Evolutionary conservation across 2,888 invertebrate genomes (phyloP).

Genomic region (Drosophila rellima): DNA sequence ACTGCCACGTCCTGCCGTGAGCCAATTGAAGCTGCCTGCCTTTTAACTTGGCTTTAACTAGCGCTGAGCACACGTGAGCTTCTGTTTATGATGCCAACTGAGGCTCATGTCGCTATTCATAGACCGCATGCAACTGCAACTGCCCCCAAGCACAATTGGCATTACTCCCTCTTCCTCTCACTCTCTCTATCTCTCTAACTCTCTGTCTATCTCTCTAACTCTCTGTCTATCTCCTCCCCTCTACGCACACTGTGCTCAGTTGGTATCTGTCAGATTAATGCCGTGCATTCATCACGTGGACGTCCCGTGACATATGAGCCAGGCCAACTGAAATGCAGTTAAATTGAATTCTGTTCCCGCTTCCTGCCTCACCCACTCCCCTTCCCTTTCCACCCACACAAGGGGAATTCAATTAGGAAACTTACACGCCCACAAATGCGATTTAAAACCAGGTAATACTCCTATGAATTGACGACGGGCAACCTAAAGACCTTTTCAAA

Average conservation of each 20-base stretch:
- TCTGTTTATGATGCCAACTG: conserved; percentile 22
- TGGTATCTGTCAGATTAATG: conserved; percentile 67
- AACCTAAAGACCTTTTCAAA: conserved; percentile 1
- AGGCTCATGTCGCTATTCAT: conserved; percentile 39
- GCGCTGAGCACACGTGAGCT: conserved; percentile 5
- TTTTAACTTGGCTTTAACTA: not conserved
- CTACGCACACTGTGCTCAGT: not conserved
- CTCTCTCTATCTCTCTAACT: not conserved
- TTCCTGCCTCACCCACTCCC: conserved; percentile 8
- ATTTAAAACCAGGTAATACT: conserved; percentile 24
- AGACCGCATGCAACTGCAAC: conserved; percentile 1
- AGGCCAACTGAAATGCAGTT: conserved; percentile 45
- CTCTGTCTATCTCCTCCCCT: not conserved
- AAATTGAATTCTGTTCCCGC: conserved; percentile 57
- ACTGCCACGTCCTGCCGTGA: not conserved
- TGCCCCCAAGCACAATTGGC: conserved; percentile 13
- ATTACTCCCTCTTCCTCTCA: no score
- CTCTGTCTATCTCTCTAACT: not conserved
- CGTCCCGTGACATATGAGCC: conserved; percentile 35
- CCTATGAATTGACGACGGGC: not conserved
- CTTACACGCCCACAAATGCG: conserved; percentile 36
- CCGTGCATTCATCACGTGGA: conserved; percentile 65
- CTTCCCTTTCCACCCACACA: not conserved
- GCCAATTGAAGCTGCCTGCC: conserved; percentile 15
- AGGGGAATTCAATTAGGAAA: conserved; percentile 55